Percentiles rank a stretch among this genome's conserved stretches.
These are phyloP conservation scores for Eupleurogrammus muticus DNA, from an alignment of 2,797 vertebrate genomes.

Conservation along the genomic window DNA sequence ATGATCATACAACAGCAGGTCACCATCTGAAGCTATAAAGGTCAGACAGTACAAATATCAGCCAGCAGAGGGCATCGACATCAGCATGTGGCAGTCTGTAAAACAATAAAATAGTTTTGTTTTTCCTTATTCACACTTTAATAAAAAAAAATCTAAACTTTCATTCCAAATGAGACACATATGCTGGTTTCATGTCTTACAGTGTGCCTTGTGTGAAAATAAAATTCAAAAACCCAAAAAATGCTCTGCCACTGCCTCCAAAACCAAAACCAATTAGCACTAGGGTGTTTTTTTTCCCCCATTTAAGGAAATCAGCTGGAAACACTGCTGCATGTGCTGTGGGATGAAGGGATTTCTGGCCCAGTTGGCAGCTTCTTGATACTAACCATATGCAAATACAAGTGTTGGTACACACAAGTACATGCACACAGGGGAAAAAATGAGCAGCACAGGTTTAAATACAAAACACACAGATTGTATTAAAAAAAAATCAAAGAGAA, in stretches of 20 bases:
- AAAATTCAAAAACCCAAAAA: neutral
- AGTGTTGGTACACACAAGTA: slow-evolving; percentile 5
- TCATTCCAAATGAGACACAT: slow-evolving; percentile 33
- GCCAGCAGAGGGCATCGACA: slow-evolving; percentile 70
- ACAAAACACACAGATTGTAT: slow-evolving; percentile 68
- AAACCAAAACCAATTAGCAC: no score
- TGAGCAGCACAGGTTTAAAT: slow-evolving; percentile 35
- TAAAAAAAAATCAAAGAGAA: slow-evolving; percentile 54
- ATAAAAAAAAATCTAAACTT: no score
- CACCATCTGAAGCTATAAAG: slow-evolving; percentile 18
- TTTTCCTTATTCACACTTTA: slow-evolving; percentile 13
- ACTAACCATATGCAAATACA: slow-evolving; percentile 44
- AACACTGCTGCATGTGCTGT: slow-evolving; percentile 38
- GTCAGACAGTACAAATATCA: slow-evolving; percentile 65
- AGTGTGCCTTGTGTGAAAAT: slow-evolving; percentile 5
- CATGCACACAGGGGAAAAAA: slow-evolving; percentile 1
- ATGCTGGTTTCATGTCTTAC: slow-evolving; percentile 50
- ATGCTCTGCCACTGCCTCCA: slow-evolving; percentile 1
- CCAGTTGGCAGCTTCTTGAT: slow-evolving; percentile 63
- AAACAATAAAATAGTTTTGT: neutral
- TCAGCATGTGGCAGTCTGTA: slow-evolving; percentile 30
- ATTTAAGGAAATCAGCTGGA: slow-evolving; percentile 5
- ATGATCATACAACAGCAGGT: neutral
- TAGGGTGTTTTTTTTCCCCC: no score
- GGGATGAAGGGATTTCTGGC: slow-evolving; percentile 56